A percentile compares a stretch with the other conserved stretches of the same genome.
These are phyloP conservation scores for Falco novaeseelandiae DNA, from an alignment of 2,797 vertebrate genomes.

Conservation along the genomic window DNA sequence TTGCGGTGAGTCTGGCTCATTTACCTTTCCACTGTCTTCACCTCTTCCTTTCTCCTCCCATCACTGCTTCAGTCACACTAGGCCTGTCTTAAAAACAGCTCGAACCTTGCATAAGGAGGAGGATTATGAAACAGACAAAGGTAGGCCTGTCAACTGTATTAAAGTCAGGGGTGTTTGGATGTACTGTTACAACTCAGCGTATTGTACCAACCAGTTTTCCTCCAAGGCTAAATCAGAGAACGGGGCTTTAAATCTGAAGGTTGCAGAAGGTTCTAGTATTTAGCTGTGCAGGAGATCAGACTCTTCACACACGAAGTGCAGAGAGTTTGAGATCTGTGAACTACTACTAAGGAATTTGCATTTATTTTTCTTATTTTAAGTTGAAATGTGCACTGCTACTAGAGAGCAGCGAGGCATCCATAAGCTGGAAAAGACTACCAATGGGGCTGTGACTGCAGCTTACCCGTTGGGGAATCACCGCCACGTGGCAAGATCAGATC, in stretches of 20 bases:
- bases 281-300: not conserved
- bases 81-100: not conserved
- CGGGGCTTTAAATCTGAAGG: not conserved
- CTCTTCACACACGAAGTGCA: fast-evolving
- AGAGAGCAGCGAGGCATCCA: not conserved
- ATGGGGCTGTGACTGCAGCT: not conserved
- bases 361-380: not conserved
- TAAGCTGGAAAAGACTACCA: not conserved
- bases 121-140: not conserved
- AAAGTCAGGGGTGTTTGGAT: not conserved
- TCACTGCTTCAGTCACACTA: not conserved
- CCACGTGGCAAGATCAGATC: not conserved
- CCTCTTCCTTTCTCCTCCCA: not conserved
- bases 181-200: not conserved
- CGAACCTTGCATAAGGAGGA: not conserved
- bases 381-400: not conserved
- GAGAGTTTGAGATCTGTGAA: not conserved
- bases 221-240: not conserved
- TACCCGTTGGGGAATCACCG: not conserved
- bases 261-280: not conserved
- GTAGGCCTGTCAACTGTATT: not conserved
- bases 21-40: not conserved
- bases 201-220: not conserved
- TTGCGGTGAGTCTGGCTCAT: not conserved
- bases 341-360: not conserved